Base-by-base conservation (phyloP, 2,797 vertebrate genomes). In the Cyprinodon diabolis region DNA sequence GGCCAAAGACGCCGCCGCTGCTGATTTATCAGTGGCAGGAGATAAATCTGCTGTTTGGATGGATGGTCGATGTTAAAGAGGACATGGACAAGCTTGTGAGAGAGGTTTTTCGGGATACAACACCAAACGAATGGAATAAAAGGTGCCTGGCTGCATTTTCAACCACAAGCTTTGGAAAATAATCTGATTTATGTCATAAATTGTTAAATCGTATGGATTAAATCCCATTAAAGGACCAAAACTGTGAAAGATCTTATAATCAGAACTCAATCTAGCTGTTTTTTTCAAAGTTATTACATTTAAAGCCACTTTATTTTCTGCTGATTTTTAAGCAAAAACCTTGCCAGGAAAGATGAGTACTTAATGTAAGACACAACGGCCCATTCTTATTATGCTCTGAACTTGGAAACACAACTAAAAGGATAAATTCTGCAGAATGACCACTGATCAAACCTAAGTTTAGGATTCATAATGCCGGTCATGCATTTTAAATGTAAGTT, bases 41-140 rank as follows among this genome's bases (percentile, higher is more conserved):
- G 45, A 43, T 17, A 19, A 75, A 62, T 55, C 67, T 68, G 66
- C 48, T 68, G 84, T 62, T 72, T 66, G 74, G 17, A 40, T 17
- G 55, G 63, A 0, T 47, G 75, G 52, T 76, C 4, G 35, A 52
- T 45, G 79, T 86, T 82, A 86, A 67, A 58, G 56, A 23, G 43
- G 72, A 66, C 58, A 68, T 74, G 68, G 62, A 76, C 84, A 72
- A 72, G 73, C 80, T 80, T 45, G 35, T 90, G 91, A 90, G 89
- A 66, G 52, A 66, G 40, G 78, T 82, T 75, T 87, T 73, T 40
- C 48, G 1, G 1, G 4, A 54, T 43, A 70, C 2, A 58, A 45
- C 49, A 23, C 2, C 54, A 78, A n/a, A 80, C 9, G 8, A 55
- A 49, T 15, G 19, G 15, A 11, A 25, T 3, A 49, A 69, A 56